phyloP scores from a whole-genome alignment of 1,140 invertebrate genomes.

The Riptortus pedestris region DNA sequence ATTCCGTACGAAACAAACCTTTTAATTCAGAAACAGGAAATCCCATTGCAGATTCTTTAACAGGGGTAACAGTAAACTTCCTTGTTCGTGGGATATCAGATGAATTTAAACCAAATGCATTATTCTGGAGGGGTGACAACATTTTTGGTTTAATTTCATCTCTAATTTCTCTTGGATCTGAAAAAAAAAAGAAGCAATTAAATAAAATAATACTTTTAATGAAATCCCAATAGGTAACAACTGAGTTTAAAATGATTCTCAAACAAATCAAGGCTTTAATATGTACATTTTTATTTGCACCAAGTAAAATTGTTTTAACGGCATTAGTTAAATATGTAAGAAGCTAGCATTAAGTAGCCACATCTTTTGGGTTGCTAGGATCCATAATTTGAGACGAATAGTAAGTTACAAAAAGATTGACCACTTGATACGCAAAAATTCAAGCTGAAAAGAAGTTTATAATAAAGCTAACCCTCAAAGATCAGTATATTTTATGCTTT shows the following conservation, averaged over 20 bases:
- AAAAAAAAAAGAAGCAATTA: not conserved
- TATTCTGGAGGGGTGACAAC: not conserved
- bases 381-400: too few species aligned
- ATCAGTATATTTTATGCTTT: too few species aligned
- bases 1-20: not conserved
- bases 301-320: too few species aligned
- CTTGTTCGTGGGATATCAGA: not conserved
- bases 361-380: too few species aligned
- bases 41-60: not conserved
- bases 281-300: too few species aligned
- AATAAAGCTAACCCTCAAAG: too few species aligned
- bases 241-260: not conserved
- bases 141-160: not conserved
- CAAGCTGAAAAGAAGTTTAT: too few species aligned
- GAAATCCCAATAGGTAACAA: not conserved
- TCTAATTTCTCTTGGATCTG: not conserved
- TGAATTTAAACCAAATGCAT: not conserved
- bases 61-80: not conserved
- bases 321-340: too few species aligned
- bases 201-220: not conserved
- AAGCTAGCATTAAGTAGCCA: too few species aligned
- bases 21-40: constrained; percentile 4
- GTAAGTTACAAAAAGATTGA: too few species aligned
- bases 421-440: too few species aligned
- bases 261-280: too few species aligned